These are phyloP conservation scores for Apamea crenata DNA, from an alignment of 2,888 invertebrate species.

Conservation along the genomic window DNA sequence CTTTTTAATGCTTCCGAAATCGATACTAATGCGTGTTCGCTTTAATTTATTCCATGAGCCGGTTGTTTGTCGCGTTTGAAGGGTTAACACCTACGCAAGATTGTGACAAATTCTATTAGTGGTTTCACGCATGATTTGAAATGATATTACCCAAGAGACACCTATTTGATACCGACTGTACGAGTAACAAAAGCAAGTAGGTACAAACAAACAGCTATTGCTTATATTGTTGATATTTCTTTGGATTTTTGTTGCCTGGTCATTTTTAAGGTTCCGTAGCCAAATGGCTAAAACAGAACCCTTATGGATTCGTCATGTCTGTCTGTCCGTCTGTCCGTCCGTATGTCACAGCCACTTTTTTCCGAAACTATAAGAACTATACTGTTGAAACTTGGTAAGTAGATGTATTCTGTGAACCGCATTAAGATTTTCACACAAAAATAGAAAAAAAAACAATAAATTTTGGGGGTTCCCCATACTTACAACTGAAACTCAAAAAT, in stretches of 20 bases:
- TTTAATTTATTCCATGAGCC: constrained; percentile 72
- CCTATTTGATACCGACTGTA: neutral
- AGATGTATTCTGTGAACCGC: no score
- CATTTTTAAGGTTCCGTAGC: no score
- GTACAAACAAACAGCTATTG: neutral
- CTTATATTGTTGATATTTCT: neutral
- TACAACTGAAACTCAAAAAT: no score
- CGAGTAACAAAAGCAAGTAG: neutral
- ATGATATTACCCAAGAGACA: constrained; percentile 28
- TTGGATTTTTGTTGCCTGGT: neutral
- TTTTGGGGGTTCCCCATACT: no score
- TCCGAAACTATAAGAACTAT: no score
- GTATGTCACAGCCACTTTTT: no score
- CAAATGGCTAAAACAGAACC: no score
- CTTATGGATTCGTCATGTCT: no score
- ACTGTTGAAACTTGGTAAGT: no score
- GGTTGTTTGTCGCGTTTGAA: constrained; percentile 58
- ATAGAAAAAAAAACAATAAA: no score
- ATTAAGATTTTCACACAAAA: no score
- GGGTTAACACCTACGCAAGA: constrained; percentile 59
- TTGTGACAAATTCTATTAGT: constrained; percentile 34
- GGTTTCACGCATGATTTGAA: constrained; percentile 24
- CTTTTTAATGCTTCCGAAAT: constrained; percentile 86
- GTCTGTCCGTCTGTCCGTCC: no score
- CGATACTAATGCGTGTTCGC: constrained; percentile 84